Base-by-base conservation (phyloP, 2,113 vertebrate species). In the Petrocephalus zakoni region DNA sequence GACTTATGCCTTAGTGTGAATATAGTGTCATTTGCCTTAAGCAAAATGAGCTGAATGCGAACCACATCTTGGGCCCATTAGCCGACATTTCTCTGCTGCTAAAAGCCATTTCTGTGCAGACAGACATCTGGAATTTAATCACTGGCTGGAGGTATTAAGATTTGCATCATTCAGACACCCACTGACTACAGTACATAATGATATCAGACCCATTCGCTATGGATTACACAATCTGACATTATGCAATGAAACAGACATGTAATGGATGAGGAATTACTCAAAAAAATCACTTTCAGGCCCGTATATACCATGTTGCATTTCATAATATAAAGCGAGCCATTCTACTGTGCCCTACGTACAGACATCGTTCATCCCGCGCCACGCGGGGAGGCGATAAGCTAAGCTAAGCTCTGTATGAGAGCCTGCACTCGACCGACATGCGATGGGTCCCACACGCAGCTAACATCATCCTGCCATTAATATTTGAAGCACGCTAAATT, bases 401-500 rank as follows among this genome's bases (percentile, higher is more conserved):
- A 61, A 61, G 92, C 87, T 90, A 47, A 52, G 90, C 92, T 90
- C 75, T 89, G 55, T 86, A 88, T 93, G 91, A 89, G 89, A 86
- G 64, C 85, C 34, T 56, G 90, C 88, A 90, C 91, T 86, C 78
- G 68, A 4, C 29, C 91, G 87, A 88, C 89, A 89, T 55, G 87
- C 49, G 78, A 89, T 53, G 68, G 89, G 86, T 92, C 91, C 91
- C 88, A 86, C 89, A 90, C 92, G 94, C 93, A 96, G 96, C 95
- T 96, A 96, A 96, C 96, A 96, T 97, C 92, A 94, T 93, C 93
- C 88, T 94, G 90, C 94, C 93, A 95, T 97, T 96, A 96, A 97
- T 97, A 97, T 97, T 96, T 97, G 94, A 96, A 93, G 94, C 91
- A 95, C 91, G 91, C 94, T 95, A 96, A 97, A 96, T 96, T 93